phyloP scores from a whole-genome alignment of 2,113 vertebrate genomes.

The Thinocorus orbignyianus region DNA sequence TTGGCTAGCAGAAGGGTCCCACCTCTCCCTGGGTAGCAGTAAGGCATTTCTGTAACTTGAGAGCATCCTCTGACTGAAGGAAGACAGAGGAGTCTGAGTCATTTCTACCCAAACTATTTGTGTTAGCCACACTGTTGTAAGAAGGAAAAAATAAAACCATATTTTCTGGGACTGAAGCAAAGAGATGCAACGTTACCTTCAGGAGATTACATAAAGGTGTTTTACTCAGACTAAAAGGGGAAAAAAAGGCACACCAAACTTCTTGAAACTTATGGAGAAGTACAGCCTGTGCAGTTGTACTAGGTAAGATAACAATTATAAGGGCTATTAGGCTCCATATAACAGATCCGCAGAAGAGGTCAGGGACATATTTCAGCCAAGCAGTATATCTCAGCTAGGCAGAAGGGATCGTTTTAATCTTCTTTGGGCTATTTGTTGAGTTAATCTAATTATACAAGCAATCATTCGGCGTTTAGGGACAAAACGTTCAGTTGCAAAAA shows the following conservation, averaged over 20 bases:
- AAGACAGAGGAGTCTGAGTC: background rate
- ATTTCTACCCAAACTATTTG: accelerated
- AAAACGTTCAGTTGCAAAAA: background rate
- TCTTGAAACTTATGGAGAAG: background rate
- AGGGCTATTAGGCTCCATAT: background rate
- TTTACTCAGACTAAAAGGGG: background rate
- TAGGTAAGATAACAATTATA: background rate
- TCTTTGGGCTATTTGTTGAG: background rate
- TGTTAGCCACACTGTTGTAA: too few relatives aligned
- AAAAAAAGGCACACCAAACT: background rate
- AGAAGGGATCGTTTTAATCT: conserved; percentile 32
- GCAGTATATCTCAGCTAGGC: background rate
- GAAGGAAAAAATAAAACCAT: background rate
- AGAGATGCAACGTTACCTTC: background rate
- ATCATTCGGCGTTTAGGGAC: background rate
- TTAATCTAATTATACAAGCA: conserved; percentile 7
- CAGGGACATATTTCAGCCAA: conserved; percentile 7
- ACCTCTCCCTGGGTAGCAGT: background rate
- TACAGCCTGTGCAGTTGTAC: background rate
- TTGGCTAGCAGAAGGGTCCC: background rate
- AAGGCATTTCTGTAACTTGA: background rate
- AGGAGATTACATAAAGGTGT: background rate
- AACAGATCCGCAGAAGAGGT: background rate
- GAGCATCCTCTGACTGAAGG: background rate
- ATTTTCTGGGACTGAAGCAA: background rate